These are phyloP conservation scores for Dendrocincla fuliginosa DNA, from an alignment of 2,797 vertebrate species.

Conservation along the genomic window DNA sequence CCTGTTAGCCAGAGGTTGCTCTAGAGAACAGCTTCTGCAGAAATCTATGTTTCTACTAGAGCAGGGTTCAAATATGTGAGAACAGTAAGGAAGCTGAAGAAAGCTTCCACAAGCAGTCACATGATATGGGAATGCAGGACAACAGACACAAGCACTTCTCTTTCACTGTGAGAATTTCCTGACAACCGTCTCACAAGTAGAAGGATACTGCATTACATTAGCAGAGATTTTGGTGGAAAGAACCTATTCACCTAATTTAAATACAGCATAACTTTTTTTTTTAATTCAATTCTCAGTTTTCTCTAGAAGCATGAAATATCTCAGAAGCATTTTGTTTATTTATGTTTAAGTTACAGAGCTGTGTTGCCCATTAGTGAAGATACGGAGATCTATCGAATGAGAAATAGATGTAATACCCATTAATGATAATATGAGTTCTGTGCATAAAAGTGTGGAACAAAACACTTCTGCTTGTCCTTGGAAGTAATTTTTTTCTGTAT, in stretches of 20 bases:
- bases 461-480: neutral
- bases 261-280: neutral
- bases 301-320: neutral
- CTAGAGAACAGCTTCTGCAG: neutral
- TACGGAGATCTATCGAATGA: neutral
- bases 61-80: neutral
- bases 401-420: neutral
- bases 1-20: neutral
- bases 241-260: neutral
- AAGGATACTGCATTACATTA: neutral
- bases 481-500: neutral
- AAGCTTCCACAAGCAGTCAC: neutral
- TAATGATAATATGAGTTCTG: neutral
- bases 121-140: neutral
- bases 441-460: neutral
- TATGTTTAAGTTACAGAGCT: neutral
- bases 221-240: neutral
- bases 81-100: neutral
- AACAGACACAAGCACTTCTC: neutral
- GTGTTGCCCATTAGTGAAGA: neutral
- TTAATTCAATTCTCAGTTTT: neutral
- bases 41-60: neutral
- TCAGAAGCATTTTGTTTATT: neutral
- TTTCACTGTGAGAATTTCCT: neutral
- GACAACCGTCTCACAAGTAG: neutral